Base-by-base conservation (phyloP, 2,113 vertebrate species). In the Halichoerus grypus region DNA sequence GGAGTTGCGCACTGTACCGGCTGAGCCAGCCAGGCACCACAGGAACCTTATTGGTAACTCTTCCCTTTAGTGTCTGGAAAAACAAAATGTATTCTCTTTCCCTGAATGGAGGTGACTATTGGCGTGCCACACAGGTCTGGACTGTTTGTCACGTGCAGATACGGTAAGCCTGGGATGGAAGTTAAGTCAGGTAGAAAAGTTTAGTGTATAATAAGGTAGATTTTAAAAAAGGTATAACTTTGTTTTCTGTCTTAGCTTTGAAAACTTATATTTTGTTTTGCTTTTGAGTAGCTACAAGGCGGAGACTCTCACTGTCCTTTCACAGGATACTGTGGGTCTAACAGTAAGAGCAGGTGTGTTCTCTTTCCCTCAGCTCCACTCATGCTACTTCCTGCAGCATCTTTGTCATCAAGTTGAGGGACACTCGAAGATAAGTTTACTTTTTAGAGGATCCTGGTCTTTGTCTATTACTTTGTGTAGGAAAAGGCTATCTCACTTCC, bases 241-340 rank as follows among this genome's bases (percentile, higher is more conserved):
- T 65, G 24, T 85, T 85, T 96, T 82, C 22, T 85, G 24, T 57
- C 26, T 94, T 91, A 94, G 81, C 63, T 72, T 94, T 74, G 63
- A 63, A 39, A 79, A 72, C 31, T 79, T 61, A 39, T 80, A 12
- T 55, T 65, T 93, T 65, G 26, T 87, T 65, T 91, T 21, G 1
- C 59, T 84, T 88, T 72, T 89, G n/a, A 24, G 42, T 61, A 77
- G 16, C 69, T 84, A 24, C 12, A 63, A n/a, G 33, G 16, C 33
- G 16, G 42, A 71, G 21, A n/a, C 51, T 88, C 69, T 95, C 42
- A 39, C 15, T 55, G 26, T 65, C 42, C 16, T 86, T 92, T 4
- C 24, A 11, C 46, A 33, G 59, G 4, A 83, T 15, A 36, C 49
- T 61, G 8, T 22, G 84, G 49, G 51, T 76, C 36, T 69, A 39